Evolutionary conservation across 2,113 vertebrate genomes (phyloP).

Genomic region (Raja brachyura): DNA sequence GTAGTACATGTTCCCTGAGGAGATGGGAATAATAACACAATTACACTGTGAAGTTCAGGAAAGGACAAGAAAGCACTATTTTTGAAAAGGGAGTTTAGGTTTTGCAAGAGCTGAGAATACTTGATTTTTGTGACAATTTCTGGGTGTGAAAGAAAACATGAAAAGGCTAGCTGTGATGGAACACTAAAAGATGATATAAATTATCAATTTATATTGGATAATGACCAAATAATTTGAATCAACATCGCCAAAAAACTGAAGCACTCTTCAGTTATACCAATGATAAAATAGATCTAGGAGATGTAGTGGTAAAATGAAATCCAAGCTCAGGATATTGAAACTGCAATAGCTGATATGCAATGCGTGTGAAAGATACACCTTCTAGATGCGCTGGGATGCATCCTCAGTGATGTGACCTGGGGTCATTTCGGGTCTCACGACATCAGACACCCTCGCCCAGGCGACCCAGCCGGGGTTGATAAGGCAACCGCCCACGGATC

Average conservation of each 20-base stretch:
- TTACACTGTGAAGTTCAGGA: neutral
- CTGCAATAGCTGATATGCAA: neutral
- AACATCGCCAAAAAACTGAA: neutral
- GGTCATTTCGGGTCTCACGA: no score
- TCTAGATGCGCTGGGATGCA: no score
- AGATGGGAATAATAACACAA: neutral
- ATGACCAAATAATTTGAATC: neutral
- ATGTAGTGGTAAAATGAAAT: neutral
- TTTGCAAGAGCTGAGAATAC: neutral
- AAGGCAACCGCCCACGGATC: no score
- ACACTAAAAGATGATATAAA: neutral
- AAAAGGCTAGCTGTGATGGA: neutral
- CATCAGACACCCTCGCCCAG: no score
- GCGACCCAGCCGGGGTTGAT: no score
- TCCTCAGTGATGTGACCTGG: no score
- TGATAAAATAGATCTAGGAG: neutral
- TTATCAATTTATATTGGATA: neutral
- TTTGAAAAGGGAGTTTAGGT: neutral
- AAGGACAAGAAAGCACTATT: neutral
- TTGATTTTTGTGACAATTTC: neutral
- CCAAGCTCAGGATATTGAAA: neutral
- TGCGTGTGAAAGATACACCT: no score
- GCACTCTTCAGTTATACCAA: neutral
- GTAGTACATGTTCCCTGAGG: neutral
- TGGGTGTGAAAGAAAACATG: neutral